Base-by-base conservation (phyloP, 2,113 vertebrate genomes). In the Onychostoma macrolepis region DNA sequence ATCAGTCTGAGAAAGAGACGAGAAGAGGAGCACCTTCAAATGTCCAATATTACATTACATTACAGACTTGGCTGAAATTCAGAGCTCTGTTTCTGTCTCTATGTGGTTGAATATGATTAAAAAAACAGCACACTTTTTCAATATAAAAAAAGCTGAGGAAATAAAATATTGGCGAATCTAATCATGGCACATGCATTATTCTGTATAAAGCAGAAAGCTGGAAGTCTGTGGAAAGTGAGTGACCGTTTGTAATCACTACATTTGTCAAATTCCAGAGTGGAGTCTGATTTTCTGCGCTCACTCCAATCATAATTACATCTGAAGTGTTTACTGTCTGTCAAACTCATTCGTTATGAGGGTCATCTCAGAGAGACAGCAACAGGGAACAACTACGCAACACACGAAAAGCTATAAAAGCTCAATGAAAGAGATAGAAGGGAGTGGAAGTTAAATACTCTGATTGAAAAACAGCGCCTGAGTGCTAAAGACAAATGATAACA, bases 271-370 rank as follows among this genome's bases (percentile, higher is more conserved):
- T 65, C 65, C 19, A 0, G 56, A 80, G 56, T 41, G 26, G 53
- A 63, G 24, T 48, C 43, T 83, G 80, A 83, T 83, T 83, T 71
- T 69, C 63, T 69, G 43, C 3, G 6, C 61, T 83, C 80, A 69
- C 80, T 71, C 43, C 63, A 50, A 71, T 83, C 80, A 83, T 83
- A 83, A 83, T 83, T 83, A 83, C 80, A 83, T 83, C 80, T 83
- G 41, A 83, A 83, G 80, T 83, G 80, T 83, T 83, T 83, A 83
- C 63, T 83, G 80, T 71, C 80, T 81, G 63, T 30, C 80, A 50
- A 9, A 69, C 2, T 86, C 77, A 81, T 74, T 72, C 33, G 28
- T 80, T 81, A 81, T 61, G 33, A 81, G 78, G 85, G 48, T 65
- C 75, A 65, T 45, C 61, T 30, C 28, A 67, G 4, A 30, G 67